A percentile compares a stretch with the other conserved stretches of the same genome.
phyloP scores from a whole-genome alignment of 2,797 vertebrate species.

The Bovichtus diacanthus region DNA sequence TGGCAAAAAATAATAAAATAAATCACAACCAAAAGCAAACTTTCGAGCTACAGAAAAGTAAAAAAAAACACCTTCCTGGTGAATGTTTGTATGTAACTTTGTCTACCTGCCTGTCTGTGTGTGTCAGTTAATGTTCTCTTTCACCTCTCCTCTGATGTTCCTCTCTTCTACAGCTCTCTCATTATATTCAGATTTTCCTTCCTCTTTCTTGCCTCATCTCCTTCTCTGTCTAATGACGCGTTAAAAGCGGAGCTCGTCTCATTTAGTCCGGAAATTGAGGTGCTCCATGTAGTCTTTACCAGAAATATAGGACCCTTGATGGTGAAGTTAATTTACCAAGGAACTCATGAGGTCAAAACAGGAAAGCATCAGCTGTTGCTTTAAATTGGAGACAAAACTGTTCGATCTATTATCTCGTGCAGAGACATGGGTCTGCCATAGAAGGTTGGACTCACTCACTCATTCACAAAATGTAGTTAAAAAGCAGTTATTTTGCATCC shows the following conservation, averaged over 20 bases:
- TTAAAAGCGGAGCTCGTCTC: conserved; percentile 41
- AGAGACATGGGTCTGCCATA: background rate
- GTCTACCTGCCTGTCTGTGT: background rate
- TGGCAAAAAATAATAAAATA: background rate
- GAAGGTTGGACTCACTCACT: background rate
- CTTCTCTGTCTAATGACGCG: conserved; percentile 49
- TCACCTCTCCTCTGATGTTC: conserved; percentile 8
- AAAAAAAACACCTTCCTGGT: background rate
- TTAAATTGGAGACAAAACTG: conserved; percentile 25
- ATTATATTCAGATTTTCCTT: conserved; percentile 24
- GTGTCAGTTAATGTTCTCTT: conserved; percentile 29
- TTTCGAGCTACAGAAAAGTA: background rate
- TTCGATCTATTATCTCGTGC: background rate
- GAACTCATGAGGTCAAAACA: conserved; percentile 37
- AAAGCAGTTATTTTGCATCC: conserved; percentile 7
- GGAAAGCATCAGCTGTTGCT: conserved; percentile 14
- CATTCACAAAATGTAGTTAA: conserved; percentile 12
- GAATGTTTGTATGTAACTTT: conserved; percentile 1
- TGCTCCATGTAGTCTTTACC: conserved; percentile 29
- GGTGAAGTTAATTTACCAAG: conserved; percentile 57
- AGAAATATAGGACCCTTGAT: conserved; percentile 48
- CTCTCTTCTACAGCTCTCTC: conserved; percentile 19
- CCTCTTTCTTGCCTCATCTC: conserved; percentile 46
- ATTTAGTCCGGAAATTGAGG: conserved; percentile 56
- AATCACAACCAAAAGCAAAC: background rate